Percentiles rank a stretch among this genome's conserved stretches.
Evolutionary conservation across 2,797 vertebrate genomes (phyloP).

Genomic region (Euthynnus affinis): DNA sequence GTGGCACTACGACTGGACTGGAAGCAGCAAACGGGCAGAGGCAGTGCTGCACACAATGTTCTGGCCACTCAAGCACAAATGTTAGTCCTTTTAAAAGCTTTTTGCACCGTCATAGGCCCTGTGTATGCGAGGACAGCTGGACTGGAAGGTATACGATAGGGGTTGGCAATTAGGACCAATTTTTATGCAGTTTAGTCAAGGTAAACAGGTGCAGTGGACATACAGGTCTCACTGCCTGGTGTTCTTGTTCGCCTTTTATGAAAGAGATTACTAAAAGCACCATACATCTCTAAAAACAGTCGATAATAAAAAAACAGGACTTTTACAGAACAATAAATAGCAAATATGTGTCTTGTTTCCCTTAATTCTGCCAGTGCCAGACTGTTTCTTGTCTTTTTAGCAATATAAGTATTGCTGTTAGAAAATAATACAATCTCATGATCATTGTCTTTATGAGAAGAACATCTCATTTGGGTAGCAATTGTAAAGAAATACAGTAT

Average conservation of each 20-base stretch:
- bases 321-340: background rate
- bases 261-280: background rate
- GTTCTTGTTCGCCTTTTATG: background rate
- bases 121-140: conserved; percentile 44
- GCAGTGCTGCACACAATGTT: conserved; percentile 68
- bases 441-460: background rate
- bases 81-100: conserved; percentile 79
- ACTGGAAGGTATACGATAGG: conserved; percentile 45
- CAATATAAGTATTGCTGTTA: background rate
- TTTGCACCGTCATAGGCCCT: conserved; percentile 63
- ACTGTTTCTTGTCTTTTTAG: background rate
- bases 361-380: background rate
- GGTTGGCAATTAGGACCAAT: conserved; percentile 34
- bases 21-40: conserved; percentile 38
- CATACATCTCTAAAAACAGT: background rate
- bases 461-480: background rate
- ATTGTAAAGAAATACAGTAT: background rate
- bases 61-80: conserved; percentile 80
- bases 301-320: background rate
- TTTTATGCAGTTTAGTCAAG: conserved; percentile 9
- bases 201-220: conserved; percentile 1
- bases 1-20: conserved; percentile 45
- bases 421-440: background rate
- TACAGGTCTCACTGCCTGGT: background rate
- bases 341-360: background rate